Evolutionary conservation across 2,797 vertebrate genomes (phyloP).

Genomic region (Xiphorhynchus erythropygius): DNA sequence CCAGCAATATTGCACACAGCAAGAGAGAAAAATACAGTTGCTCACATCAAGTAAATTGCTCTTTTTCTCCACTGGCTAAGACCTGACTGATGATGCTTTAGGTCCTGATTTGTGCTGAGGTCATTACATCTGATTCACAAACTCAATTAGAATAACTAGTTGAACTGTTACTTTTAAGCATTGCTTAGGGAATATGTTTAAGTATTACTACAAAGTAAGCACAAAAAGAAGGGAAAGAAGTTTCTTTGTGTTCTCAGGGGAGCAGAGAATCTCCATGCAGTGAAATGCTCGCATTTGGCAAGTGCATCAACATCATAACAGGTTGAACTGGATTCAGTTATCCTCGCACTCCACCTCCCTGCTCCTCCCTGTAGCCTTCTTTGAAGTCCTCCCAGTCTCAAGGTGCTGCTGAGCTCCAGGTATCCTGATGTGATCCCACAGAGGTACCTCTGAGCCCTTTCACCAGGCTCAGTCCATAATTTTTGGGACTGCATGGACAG

Average conservation of each 20-base stretch:
- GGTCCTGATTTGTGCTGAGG: background rate
- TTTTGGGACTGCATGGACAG: background rate
- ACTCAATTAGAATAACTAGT: background rate
- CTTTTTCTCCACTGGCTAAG: background rate
- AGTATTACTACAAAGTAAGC: background rate
- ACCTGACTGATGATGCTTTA: background rate
- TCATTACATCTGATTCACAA: background rate
- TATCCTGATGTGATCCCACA: background rate
- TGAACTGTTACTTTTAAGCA: background rate
- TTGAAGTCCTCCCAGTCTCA: background rate
- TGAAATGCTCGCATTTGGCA: background rate
- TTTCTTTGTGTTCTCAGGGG: background rate
- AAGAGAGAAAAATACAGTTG: background rate
- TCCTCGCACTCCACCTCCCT: background rate
- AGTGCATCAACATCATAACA: background rate
- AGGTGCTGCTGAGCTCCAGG: background rate
- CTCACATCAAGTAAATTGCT: background rate
- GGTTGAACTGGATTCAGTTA: background rate
- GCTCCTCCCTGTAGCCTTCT: background rate
- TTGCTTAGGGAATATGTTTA: background rate
- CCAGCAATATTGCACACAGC: slow-evolving; percentile 11
- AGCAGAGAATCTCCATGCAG: background rate
- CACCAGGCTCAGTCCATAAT: rapidly evolving
- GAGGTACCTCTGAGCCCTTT: background rate
- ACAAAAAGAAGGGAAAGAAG: background rate